These are phyloP conservation scores for Platysternon megacephalum DNA, from an alignment of 2,113 vertebrate species.

Conservation along the genomic window DNA sequence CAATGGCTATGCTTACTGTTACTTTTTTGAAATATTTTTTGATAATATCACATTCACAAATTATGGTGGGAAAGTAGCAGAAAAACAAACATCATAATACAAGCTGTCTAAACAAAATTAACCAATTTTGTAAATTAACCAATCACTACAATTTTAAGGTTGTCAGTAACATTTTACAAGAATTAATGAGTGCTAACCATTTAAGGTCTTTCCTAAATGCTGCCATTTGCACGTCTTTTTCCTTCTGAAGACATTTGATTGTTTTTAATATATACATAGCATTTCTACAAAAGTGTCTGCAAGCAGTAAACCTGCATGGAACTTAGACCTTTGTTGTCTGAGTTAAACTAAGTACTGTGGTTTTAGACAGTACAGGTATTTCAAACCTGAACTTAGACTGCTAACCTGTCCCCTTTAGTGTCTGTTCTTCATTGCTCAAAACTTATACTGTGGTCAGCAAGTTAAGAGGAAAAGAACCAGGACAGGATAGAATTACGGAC, in stretches of 20 bases:
- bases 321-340: background rate
- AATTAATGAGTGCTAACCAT: background rate
- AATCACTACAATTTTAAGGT: background rate
- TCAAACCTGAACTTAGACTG: background rate
- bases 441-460: background rate
- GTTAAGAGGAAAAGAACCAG: background rate
- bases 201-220: background rate
- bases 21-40: background rate
- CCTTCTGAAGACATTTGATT: background rate
- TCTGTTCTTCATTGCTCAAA: background rate
- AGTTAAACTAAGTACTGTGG: background rate
- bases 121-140: background rate
- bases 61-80: background rate
- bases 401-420: background rate
- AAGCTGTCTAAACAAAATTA: background rate
- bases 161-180: background rate
- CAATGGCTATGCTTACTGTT: background rate
- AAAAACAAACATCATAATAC: background rate
- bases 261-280: background rate
- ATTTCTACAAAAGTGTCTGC: background rate
- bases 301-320: background rate
- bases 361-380: background rate
- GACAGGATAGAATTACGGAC: background rate
- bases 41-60: background rate
- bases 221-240: background rate